Base-by-base conservation (phyloP, 2,113 vertebrate species). In the Channa maculata region DNA sequence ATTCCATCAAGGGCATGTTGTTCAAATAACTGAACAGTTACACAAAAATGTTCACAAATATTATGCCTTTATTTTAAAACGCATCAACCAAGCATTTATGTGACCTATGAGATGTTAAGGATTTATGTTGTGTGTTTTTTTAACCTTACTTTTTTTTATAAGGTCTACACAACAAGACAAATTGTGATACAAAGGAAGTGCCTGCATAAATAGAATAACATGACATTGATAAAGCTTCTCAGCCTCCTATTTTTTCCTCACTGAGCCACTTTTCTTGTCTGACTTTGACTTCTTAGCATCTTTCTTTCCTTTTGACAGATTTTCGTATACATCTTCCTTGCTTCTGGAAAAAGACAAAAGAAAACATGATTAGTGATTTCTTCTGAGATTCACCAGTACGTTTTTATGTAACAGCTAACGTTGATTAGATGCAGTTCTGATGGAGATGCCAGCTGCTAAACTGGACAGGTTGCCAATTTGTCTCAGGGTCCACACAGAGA, bases 241-340 rank as follows among this genome's bases (percentile, higher is more conserved):
- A 2, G 8, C 46, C 54, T 43, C 77, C 83, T 97, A 98, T 93
- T 92, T 96, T 92, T 96, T 98, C 24, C 63, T 93, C 71, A 98
- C 65, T 0, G 97, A 98, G 8, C 95, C 94, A 11, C 83, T 87
- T 79, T 95, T 95, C 80, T 97, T 99, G 77, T 97, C 97, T 0
- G 95, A 94, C 54, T 90, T 90, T 75, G 95, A 92, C 75, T 98
- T 97, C 87, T 94, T 95, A 15, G 88, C 80, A 10, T 97, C 96
- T 84, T 96, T 97, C 90, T 96, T 98, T 45, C 88, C 94, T 68
- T 92, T 89, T 1, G 91, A 82, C 57, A 97, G 39, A 83, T 99
- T 99, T 79, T 97, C 97, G 9, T 98, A 99, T 13, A 97, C 72
- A 0, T 97, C 96, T 5, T 97, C 96, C 80, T 91, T 96, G 89